Base-by-base conservation (phyloP, 2,888 invertebrate genomes). In the Colostygia pectinataria region DNA sequence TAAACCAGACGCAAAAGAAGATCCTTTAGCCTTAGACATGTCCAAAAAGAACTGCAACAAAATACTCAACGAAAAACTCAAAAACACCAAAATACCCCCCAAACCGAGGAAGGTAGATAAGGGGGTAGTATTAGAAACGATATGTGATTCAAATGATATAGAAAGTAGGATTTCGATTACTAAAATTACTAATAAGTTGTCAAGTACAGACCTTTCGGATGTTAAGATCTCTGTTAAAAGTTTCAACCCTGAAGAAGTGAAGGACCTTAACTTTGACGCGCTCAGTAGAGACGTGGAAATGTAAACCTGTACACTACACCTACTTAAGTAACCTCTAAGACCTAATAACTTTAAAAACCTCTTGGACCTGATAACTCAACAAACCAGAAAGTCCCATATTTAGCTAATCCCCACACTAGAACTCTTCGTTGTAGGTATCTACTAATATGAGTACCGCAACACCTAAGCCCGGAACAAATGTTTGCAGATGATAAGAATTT, bases 121-220 rank as follows among this genome's bases (percentile, higher is more conserved):
- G 41, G 80, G 81, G 1, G 80, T 83, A 0, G 56, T 83, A n/a
- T 57, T 87, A 66, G 86, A 85, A 63, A 69, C 75, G 2, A 77
- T 83, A 56, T 83, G 82, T 53, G 88, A 86, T 56, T 74, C 79
- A 5, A 87, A 83, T 53, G 91, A 91, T 50, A 81, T 91, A 53
- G 91, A 91, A 58, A 89, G 83, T 72, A 81, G 86, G 50, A 91
- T 91, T 66, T 87, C 91, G n/a, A 90, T 90, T 52, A 90, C 89
- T 1, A 91, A 91, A 68, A 91, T 91, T 47, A 89, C 88, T 2
- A 90, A 90, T 65, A 90, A 88, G 52, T 51, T 89, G 27, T 87
- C 86, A 0, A 83, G 72, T 66, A 85, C 88, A 7, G 89, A 88
- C 37, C 54, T 85, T 4, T 72, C 77, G 0, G 80, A 79, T 3